A percentile compares a stretch with the other conserved stretches of the same genome.
Evolutionary conservation across 2,797 vertebrate genomes (phyloP).

Genomic region (Myotis planiceps): DNA sequence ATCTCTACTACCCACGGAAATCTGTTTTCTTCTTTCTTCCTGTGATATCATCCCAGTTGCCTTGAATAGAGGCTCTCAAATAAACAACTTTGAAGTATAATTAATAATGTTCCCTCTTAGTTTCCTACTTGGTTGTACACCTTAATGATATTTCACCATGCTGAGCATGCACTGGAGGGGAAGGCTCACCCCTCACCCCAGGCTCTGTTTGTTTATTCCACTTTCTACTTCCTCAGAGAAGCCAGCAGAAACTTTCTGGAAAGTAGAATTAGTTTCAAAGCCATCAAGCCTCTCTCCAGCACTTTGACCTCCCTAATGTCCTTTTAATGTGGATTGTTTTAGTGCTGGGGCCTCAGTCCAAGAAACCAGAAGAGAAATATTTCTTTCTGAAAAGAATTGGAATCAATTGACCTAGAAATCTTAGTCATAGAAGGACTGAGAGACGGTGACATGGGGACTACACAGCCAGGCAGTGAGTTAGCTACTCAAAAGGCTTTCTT

Average conservation of each 20-base stretch:
- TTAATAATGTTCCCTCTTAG: not conserved
- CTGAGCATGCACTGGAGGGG: not conserved
- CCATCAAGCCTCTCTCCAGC: not conserved
- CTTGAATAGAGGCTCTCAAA: not conserved
- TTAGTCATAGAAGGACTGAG: not conserved
- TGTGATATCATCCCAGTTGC: not conserved
- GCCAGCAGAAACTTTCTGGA: not conserved
- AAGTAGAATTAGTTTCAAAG: conserved; percentile 35
- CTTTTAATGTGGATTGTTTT: not conserved
- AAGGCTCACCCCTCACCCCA: not conserved
- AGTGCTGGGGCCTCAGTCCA: not conserved
- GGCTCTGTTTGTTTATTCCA: not conserved
- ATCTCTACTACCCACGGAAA: not conserved
- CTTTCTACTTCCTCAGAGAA: not conserved
- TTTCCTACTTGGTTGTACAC: not conserved
- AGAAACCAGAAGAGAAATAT: conserved; percentile 24
- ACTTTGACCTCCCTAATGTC: not conserved
- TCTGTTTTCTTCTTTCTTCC: not conserved
- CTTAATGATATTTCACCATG: not conserved
- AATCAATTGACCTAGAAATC: not conserved
- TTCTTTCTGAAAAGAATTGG: not conserved
- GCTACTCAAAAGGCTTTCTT: not conserved
- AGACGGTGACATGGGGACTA: not conserved
- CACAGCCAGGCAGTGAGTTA: not conserved
- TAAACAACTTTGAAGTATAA: not conserved